Evolutionary conservation across 2,888 invertebrate genomes (phyloP), one percentile per base, ranked within the genome.

Genomic region (Oxytorus armatus): DNA sequence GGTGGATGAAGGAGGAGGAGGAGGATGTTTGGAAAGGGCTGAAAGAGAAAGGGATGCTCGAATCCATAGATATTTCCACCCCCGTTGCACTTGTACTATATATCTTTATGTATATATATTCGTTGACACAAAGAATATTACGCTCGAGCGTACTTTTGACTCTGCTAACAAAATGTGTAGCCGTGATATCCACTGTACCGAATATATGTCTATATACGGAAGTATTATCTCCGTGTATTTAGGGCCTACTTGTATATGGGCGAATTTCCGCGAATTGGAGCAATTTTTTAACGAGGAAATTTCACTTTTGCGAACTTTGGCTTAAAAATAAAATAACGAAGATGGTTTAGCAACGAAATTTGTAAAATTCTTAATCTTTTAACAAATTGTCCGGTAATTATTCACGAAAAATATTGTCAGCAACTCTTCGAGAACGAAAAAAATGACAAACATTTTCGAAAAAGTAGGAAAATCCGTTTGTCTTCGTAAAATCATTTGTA

Each of bases 41-140:
- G 29, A 44, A 77, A 73, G 73, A 70, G 68, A 77, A 69, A 69
- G 68, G 68, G 73, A 42, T 29, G 68, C 68, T 77, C 51, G 51
- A 59, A 55, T n/a, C 75, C 70, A 75, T 68, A 77, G 80, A 80
- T 80, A 82, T 75, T 75, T 70, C 70, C 79, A 77, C 76, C 79
- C 75, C 73, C 66, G 44, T 63, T 36, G 49, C 42, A 36, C 51
- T 65, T 61, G 47, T 49, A 65, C 25, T 36, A 36, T 69, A 59
- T 33, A 44, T 63, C 16, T 11, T 7, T 39, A 10, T 16, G 59
- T 49, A 42, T 57, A 29, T 63, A 49, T 14, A 49, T 21, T 23
- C 42, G 63, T 79, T 44, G 57, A 61, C 61, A 76, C 57, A 75
- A 82, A 82, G 79, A 82, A 79, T 80, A 66, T 53, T 44, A 57